phyloP scores from a whole-genome alignment of 2,888 invertebrate genomes.

The Xestia ashworthii region DNA sequence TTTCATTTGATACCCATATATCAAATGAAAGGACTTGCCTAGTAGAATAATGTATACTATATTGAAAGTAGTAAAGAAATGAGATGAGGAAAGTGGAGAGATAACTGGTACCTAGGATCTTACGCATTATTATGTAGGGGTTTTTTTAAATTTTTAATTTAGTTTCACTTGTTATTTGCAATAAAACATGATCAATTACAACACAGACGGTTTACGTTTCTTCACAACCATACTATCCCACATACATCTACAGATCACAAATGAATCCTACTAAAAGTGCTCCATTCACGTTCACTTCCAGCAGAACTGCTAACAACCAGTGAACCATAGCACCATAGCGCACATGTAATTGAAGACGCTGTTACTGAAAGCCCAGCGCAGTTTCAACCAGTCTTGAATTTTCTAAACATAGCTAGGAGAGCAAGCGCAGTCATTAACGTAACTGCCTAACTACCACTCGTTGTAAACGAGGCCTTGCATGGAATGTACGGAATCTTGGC shows the following conservation, averaged over 20 bases:
- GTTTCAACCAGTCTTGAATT: slow-evolving; percentile 40
- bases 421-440: slow-evolving; percentile 59
- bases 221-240: not conserved
- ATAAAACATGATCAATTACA: not conserved
- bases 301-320: slow-evolving; percentile 8
- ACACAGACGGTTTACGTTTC: not conserved
- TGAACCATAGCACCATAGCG: slow-evolving; percentile 16
- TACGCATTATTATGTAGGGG: too few species aligned
- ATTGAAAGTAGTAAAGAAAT: too few species aligned
- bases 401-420: slow-evolving; percentile 53
- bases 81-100: too few species aligned
- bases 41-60: too few species aligned
- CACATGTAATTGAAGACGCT: slow-evolving; percentile 52
- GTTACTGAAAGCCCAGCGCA: slow-evolving; percentile 37
- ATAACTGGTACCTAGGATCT: too few species aligned
- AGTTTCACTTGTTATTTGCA: not conserved
- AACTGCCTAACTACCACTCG: slow-evolving; percentile 53
- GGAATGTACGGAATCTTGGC: slow-evolving; percentile 47
- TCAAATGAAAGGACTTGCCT: too few species aligned
- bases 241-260: not conserved
- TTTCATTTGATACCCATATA: too few species aligned
- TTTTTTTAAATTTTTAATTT: too few species aligned
- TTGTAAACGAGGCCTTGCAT: slow-evolving; percentile 51
- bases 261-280: slow-evolving; percentile 17
- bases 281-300: slow-evolving; percentile 12